phyloP scores from a whole-genome alignment of 2,797 vertebrate genomes.

The Gadopsis marmoratus region DNA sequence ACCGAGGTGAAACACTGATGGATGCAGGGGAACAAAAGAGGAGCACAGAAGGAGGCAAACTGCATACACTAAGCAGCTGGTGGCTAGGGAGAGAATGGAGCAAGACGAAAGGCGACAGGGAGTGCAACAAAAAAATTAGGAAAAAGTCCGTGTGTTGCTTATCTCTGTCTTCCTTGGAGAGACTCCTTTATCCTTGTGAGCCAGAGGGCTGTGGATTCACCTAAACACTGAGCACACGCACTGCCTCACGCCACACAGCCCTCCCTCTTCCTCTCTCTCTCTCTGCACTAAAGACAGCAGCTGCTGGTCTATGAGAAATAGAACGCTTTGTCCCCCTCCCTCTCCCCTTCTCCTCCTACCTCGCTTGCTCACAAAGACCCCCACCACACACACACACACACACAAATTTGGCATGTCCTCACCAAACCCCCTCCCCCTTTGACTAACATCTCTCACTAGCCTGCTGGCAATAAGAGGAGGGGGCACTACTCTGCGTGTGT shows the following conservation, averaged over 20 bases:
- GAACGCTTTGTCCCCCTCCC: constrained; percentile 79
- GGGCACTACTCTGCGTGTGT: constrained; percentile 57
- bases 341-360: constrained; percentile 75
- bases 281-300: constrained; percentile 83
- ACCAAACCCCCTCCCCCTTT: constrained; percentile 82
- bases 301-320: constrained; percentile 86
- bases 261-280: constrained; percentile 68
- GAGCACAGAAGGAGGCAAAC: constrained; percentile 48
- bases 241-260: constrained; percentile 80
- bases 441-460: constrained; percentile 81
- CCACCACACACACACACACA: constrained; percentile 58
- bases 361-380: constrained; percentile 84
- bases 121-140: constrained; percentile 23
- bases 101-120: constrained; percentile 15
- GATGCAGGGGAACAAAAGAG: constrained; percentile 75
- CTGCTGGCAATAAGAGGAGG: constrained; percentile 74
- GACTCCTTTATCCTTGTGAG: constrained; percentile 83
- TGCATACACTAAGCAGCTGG: constrained; percentile 41
- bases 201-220: constrained; percentile 83
- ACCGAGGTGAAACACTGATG: constrained; percentile 56
- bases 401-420: constrained; percentile 72
- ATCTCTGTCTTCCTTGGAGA: constrained; percentile 54
- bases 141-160: constrained; percentile 51
- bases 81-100: constrained; percentile 38
- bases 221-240: constrained; percentile 82